Conservation (phyloP, 2,888 invertebrate genomes). For the Hipparchia semele region DNA sequence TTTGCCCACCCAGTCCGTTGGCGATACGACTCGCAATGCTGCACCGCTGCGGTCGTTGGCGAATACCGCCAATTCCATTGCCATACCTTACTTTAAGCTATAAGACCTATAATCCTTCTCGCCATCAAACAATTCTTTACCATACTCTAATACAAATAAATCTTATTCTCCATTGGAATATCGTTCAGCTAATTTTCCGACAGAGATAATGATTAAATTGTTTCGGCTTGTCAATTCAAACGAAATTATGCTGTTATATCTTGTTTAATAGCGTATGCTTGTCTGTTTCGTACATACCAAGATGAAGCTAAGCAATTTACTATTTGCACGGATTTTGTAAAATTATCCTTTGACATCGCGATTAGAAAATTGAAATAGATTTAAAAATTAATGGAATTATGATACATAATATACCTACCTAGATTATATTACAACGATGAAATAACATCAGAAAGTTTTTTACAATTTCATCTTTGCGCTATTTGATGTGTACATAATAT, state of each 20-base stretch:
- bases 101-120: slow-evolving; percentile 57
- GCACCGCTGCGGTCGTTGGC: slow-evolving; percentile 71
- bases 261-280: slow-evolving; percentile 77
- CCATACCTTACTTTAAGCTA: slow-evolving; percentile 60
- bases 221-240: slow-evolving; percentile 83
- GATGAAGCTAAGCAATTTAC: slow-evolving; percentile 68
- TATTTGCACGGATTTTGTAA: slow-evolving; percentile 47
- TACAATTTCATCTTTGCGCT: too few species aligned
- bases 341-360: background rate
- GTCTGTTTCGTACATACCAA: slow-evolving; percentile 66
- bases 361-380: background rate
- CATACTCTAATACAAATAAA: slow-evolving; percentile 47
- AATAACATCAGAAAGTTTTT: too few species aligned
- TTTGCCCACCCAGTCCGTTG: slow-evolving; percentile 75
- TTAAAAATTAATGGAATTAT: background rate
- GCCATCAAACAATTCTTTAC: slow-evolving; percentile 48
- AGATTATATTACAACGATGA: too few species aligned
- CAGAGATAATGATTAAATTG: slow-evolving; percentile 81
- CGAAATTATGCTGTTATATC: slow-evolving; percentile 83
- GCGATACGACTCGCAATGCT: slow-evolving; percentile 64
- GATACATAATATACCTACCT: background rate
- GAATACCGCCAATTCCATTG: slow-evolving; percentile 81
- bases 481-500: too few species aligned
- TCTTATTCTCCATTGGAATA: slow-evolving; percentile 44
- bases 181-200: slow-evolving; percentile 62